Base-by-base conservation (phyloP, 2,888 invertebrate genomes). In the Acanthosepion pharaonis region DNA sequence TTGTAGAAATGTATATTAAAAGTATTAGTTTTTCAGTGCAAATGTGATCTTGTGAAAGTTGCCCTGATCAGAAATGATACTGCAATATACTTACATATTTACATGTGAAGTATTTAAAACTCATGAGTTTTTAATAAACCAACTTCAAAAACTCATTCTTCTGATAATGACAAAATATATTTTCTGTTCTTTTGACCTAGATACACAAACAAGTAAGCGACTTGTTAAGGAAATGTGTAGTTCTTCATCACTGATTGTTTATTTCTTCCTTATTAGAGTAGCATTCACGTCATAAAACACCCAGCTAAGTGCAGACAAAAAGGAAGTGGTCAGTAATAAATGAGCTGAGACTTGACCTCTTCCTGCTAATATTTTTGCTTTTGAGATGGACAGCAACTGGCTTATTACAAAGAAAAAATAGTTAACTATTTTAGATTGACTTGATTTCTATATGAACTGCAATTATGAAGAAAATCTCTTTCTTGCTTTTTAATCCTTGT, bases 271-370 rank as follows among this genome's bases (percentile, higher is more conserved):
- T n/a, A n/a, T 78, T 78, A n/a, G 9, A 78, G 78, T 78, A 15
- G 15, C 78, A 33, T 78, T 78, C 78, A 78, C 78, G 78, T 78
- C 78, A 78, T 33, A 33, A 23, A 78, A 78, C 33, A 15, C 4
- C 2, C n/a, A 18, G n/a, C 33, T 78, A 78, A 78, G 78, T 78
- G 78, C 33, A 78, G 8, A 6, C 78, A 78, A 18, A 78, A 15
- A 78, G 78, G 78, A 78, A 78, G n/a, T 78, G n/a, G 78, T 33
- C 78, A 78, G n/a, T 78, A 33, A 78, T 78, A 33, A 78, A 78
- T 78, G 20, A 33, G 78, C 78, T 78, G 78, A 78, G 78, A 78
- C 78, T 78, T 78, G 78, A 78, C 78, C 78, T 78, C 78, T 78
- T 78, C 78, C 78, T 78, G n/a, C 33, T 9, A 78, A 78, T 11